These are phyloP conservation scores for Cephus pulcher DNA, from an alignment of 2,888 invertebrate species.

Conservation along the genomic window DNA sequence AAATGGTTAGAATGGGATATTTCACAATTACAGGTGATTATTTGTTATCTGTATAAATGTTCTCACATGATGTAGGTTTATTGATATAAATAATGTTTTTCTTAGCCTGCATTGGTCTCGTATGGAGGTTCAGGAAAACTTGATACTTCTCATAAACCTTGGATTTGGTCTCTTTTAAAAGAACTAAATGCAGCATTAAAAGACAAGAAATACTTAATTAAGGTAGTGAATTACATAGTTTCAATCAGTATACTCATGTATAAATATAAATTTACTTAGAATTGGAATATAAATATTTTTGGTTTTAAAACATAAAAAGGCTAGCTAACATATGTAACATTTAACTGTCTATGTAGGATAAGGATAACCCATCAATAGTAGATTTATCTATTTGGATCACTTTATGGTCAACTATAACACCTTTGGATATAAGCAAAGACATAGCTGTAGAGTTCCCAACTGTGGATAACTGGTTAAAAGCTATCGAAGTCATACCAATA, in stretches of 20 bases:
- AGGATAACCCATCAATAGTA: slow-evolving; percentile 70
- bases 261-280: neutral
- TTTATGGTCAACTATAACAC: slow-evolving; percentile 74
- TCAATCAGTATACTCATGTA: slow-evolving; percentile 22
- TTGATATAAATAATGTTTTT: slow-evolving; percentile 12
- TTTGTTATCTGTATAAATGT: neutral
- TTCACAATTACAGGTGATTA: slow-evolving; percentile 62
- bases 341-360: slow-evolving; percentile 67
- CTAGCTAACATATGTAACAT: slow-evolving; percentile 9
- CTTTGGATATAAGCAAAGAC: slow-evolving; percentile 70
- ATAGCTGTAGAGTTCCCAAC: slow-evolving; percentile 70
- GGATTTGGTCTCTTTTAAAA: slow-evolving; percentile 70
- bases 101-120: slow-evolving; percentile 71
- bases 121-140: slow-evolving; percentile 67
- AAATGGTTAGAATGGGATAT: slow-evolving; percentile 67
- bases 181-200: slow-evolving; percentile 71
- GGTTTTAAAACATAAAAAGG: neutral
- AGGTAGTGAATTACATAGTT: slow-evolving; percentile 62
- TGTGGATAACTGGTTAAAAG: slow-evolving; percentile 73
- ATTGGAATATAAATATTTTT: neutral
- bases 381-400: slow-evolving; percentile 82
- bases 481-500: slow-evolving; percentile 69
- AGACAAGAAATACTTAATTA: slow-evolving; percentile 71
- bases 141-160: slow-evolving; percentile 71
- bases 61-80: neutral